These are phyloP conservation scores for Luperina nickerlii DNA, from an alignment of 2,888 invertebrate species.

Conservation along the genomic window DNA sequence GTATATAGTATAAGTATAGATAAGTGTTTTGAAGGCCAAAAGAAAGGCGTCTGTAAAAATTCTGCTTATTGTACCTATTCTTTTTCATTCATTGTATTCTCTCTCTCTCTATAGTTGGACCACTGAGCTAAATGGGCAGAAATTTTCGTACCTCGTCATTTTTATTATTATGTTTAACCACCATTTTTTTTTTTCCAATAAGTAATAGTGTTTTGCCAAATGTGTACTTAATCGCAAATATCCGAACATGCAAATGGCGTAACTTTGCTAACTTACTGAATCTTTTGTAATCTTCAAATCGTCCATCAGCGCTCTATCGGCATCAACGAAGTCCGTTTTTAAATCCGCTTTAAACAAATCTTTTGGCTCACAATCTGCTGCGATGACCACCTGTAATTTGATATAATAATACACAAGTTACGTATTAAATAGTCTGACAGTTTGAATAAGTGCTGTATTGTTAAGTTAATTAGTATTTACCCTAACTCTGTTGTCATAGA, in stretches of 20 bases:
- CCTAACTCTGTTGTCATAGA: slow-evolving; percentile 97
- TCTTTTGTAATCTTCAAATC: slow-evolving; percentile 96
- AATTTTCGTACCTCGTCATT: neutral
- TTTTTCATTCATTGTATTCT: no score
- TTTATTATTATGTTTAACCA: neutral
- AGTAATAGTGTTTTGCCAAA: neutral
- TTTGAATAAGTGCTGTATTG: slow-evolving; percentile 26
- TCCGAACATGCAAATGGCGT: neutral
- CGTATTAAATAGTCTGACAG: neutral
- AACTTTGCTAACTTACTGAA: slow-evolving; percentile 88
- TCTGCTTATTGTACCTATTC: neutral
- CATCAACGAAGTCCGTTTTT: slow-evolving; percentile 91
- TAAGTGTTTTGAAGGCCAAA: neutral
- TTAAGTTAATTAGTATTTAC: slow-evolving; percentile 78
- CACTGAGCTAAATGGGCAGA: neutral
- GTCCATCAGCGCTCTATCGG: slow-evolving; percentile 97
- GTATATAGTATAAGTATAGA: no score
- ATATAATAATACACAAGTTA: slow-evolving; percentile 17
- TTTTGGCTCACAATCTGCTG: slow-evolving; percentile 94
- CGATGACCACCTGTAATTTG: slow-evolving; percentile 93
- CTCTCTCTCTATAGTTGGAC: neutral
- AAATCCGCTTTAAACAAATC: slow-evolving; percentile 92
- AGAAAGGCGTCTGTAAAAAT: neutral
- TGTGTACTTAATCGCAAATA: neutral
- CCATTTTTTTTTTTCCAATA: neutral